Base-by-base conservation (phyloP, 2,888 invertebrate genomes). In the Cataglyphis cursor region DNA sequence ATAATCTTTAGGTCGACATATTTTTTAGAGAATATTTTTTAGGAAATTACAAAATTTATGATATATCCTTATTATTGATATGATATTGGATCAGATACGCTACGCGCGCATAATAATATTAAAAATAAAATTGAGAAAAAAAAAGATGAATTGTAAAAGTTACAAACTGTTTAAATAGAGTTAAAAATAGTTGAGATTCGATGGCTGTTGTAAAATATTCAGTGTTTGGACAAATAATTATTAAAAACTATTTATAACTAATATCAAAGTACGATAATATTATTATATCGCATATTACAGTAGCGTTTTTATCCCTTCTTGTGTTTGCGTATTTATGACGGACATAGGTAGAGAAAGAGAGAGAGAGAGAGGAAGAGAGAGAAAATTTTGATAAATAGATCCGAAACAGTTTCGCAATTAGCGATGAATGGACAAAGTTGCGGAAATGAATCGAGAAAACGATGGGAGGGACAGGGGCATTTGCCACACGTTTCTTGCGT, bases 11-110 rank as follows among this genome's bases (percentile, higher is more conserved):
- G 94, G 94, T 94, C 94, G 90, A 94, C 93, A 94, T 94, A 94
- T 94, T 94, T 94, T 94, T 94, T 94, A 94, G 94, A 94, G 92
- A 91, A 94, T 94, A 94, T 94, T 94, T 94, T 94, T 94, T 94
- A 94, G 93, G 93, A 94, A 92, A 94, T 94, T 92, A 94, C 94
- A 94, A 94, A 94, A 94, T 94, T 94, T 94, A 94, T 92, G 90
- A 94, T 94, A 94, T 93, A 94, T 89, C 91, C 93, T 90, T 94
- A 93, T 93, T 94, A 94, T 94, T 93, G 93, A 93, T 93, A 93
- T 91, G 90, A 92, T 94, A 93, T 94, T 94, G 92, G 93, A 94
- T 93, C 92, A 89, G 91, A 92, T 88, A 92, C 90, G 89, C 90
- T 88, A 89, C 83, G 89, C 89, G 90, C 83, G 90, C 90, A 89